Conservation (phyloP, 2,113 vertebrate species). For the Zapus hudsonius region DNA sequence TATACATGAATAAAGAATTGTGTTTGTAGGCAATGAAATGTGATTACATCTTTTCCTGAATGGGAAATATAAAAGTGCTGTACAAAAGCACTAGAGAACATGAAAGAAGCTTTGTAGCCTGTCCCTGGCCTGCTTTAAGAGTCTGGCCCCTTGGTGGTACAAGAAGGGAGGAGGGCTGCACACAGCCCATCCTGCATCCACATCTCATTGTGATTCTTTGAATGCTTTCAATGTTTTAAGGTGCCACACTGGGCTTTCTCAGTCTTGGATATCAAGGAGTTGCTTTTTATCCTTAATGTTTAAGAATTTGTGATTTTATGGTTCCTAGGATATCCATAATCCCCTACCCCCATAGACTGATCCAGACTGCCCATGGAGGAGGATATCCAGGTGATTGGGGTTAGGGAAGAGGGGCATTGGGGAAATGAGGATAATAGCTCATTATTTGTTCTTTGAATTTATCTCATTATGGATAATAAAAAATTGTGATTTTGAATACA, state of each 20-base stretch:
- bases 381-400: too few relatives aligned
- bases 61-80: not conserved
- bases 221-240: constrained; percentile 49
- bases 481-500: constrained; percentile 52
- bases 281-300: constrained; percentile 49
- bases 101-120: not conserved
- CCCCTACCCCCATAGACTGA: too few relatives aligned
- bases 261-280: constrained; percentile 13
- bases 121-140: not conserved
- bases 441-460: too few relatives aligned
- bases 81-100: not conserved
- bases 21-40: not conserved
- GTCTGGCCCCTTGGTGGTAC: not conserved
- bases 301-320: constrained; percentile 56
- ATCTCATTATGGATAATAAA: too few relatives aligned
- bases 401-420: too few relatives aligned
- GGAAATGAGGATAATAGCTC: too few relatives aligned
- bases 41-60: not conserved
- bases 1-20: not conserved
- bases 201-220: constrained; percentile 56
- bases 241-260: not conserved
- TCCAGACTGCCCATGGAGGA: too few relatives aligned
- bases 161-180: not conserved
- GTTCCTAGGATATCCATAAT: too few relatives aligned
- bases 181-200: constrained; percentile 13